Evolutionary conservation across 2,797 vertebrate genomes (phyloP).

Genomic region (Takifugu rubripes): DNA sequence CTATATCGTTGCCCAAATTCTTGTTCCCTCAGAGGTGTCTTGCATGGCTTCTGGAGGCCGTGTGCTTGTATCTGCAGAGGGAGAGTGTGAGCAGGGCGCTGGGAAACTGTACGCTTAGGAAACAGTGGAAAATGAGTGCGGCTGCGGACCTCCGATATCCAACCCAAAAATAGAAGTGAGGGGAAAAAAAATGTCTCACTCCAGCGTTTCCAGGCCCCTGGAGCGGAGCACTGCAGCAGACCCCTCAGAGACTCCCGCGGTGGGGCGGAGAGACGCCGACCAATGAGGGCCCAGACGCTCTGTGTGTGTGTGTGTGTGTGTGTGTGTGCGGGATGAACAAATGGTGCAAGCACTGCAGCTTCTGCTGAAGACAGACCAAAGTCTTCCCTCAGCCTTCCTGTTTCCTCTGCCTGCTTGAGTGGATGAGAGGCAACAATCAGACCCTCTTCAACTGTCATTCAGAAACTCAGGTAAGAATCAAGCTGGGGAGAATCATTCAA

Average conservation of each 20-base stretch:
- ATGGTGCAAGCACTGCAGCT: constrained; percentile 64
- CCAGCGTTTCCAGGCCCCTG: constrained; percentile 74
- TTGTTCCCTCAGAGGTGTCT: constrained; percentile 57
- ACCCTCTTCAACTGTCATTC: constrained; percentile 25
- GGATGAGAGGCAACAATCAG: constrained; percentile 3
- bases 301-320: constrained; percentile 34
- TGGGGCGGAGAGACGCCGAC: constrained; percentile 75
- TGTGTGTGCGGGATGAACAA: constrained; percentile 43
- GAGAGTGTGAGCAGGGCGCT: constrained; percentile 34
- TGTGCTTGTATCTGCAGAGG: constrained; percentile 43
- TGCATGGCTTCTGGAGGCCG: constrained; percentile 56
- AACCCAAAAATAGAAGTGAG: constrained; percentile 75
- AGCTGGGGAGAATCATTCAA: constrained; percentile 12
- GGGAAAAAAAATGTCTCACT: constrained; percentile 62
- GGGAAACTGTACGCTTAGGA: constrained; percentile 63
- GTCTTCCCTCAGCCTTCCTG: constrained; percentile 28
- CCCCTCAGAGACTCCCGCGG: constrained; percentile 73
- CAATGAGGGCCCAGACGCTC: constrained; percentile 73
- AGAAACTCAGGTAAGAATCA: constrained; percentile 10
- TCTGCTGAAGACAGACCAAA: constrained; percentile 40
- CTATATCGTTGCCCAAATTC: constrained; percentile 66
- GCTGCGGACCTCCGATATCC: constrained; percentile 61
- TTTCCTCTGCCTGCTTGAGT: constrained; percentile 27
- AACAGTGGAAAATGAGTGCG: constrained; percentile 64
- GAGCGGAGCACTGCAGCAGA: constrained; percentile 76